phyloP scores from a whole-genome alignment of 2,797 vertebrate genomes.

The Hydrocynus forskahlii region DNA sequence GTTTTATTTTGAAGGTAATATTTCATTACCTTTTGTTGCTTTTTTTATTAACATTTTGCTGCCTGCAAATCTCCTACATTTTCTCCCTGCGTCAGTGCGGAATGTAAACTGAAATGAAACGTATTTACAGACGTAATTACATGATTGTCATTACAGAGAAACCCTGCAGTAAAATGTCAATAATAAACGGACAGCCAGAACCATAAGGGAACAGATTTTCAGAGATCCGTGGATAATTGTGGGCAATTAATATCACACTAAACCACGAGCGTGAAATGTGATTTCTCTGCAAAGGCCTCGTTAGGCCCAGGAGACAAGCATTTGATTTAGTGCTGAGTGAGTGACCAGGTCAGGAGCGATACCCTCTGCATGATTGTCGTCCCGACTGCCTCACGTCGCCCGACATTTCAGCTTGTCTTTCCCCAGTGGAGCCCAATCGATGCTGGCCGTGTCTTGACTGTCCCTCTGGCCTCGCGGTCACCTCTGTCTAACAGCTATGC shows the following conservation, averaged over 20 bases:
- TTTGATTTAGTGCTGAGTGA: constrained; percentile 34
- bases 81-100: no score
- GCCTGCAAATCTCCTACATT: no score
- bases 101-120: no score
- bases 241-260: background rate
- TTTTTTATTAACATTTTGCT: no score
- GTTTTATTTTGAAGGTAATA: no score
- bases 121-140: no score
- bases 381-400: constrained; percentile 63
- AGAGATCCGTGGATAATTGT: background rate
- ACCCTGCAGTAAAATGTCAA: no score
- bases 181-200: background rate
- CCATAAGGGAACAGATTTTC: background rate
- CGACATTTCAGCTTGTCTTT: constrained; percentile 60
- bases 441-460: constrained; percentile 61
- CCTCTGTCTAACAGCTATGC: constrained; percentile 63
- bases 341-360: constrained; percentile 56
- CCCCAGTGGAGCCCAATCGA: constrained; percentile 66
- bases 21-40: no score
- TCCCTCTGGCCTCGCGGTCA: constrained; percentile 39
- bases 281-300: constrained; percentile 10
- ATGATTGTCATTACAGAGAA: no score
- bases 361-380: constrained; percentile 62
- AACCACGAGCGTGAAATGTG: background rate
- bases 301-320: constrained; percentile 33